Evolutionary conservation across 2,888 invertebrate species (phyloP), one percentile per base, ranked within the genome.

Genomic region (Plutella xylostella): DNA sequence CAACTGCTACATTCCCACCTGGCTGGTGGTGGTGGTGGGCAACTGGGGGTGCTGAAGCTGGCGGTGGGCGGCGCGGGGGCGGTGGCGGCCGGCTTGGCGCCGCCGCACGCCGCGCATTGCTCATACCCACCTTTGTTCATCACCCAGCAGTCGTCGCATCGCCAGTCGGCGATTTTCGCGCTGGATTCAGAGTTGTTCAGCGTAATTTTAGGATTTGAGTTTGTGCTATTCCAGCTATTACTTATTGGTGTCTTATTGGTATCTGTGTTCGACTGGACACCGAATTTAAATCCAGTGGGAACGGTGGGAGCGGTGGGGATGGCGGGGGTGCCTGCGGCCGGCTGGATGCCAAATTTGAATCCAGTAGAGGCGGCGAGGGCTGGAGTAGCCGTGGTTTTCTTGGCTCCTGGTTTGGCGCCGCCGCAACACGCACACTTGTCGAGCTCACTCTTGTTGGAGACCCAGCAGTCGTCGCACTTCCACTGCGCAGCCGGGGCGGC

Each of bases 1-100:
- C 80, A 80, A 49, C 57, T 55, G 1, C 59, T 19, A 50, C 80
- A 80, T 55, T 77, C 72, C 80, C 80, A 80, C n/a, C 61, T 69
- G 5, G 63, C 57, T 12, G 51, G 45, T 51, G 76, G 77, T 3
- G 30, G 20, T 30, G 7, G 9, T 5, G 4, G n/a, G 4, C 15
- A 4, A n/a, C 33, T 51, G 76, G 76, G 3, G 30, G 17, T 30
- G 18, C 2, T 11, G 19, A 19, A 12, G 18, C 18, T 37, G 37
- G 37, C 9, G 6, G 19, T 9, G 33, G 33, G 2, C 6, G 33
- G 14, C 6, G 30, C 17, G 4, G 18, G 4, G 30, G 18, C 20
- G 12, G 30, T 18, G 1, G 52, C 35, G 1, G 51, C 58, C 4
- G 61, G 58, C 37, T 63, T 65, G 1, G 51, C 42, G 2, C 57